Evolutionary conservation across 2,113 vertebrate species (phyloP).

Genomic region (Pollimyrus isidori): DNA sequence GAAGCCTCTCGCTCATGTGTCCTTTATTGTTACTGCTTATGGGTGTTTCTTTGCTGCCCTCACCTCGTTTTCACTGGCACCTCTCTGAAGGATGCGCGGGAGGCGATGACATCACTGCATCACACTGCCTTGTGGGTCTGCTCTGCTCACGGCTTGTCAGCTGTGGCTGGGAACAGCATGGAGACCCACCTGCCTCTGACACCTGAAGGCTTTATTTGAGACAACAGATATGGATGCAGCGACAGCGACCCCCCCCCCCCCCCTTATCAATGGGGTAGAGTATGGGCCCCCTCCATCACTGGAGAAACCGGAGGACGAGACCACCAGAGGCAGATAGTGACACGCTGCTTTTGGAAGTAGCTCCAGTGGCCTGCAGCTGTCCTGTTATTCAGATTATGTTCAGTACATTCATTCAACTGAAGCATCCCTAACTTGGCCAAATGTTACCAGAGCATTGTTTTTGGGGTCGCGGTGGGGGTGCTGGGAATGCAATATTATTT

Average conservation of each 20-base stretch:
- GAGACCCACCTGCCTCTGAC: neutral
- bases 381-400: neutral
- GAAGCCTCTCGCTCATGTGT: neutral
- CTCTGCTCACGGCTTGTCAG: neutral
- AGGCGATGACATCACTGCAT: no score
- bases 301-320: neutral
- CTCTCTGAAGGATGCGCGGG: neutral
- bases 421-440: neutral
- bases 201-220: neutral
- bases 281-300: neutral
- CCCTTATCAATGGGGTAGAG: neutral
- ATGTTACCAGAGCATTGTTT: neutral
- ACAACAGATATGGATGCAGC: neutral
- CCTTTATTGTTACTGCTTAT: neutral
- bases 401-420: neutral
- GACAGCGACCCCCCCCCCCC: neutral
- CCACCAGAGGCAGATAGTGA: neutral
- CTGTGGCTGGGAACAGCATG: neutral
- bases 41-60: neutral
- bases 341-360: neutral
- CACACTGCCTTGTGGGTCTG: neutral
- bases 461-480: neutral
- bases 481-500: neutral
- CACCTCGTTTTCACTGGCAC: neutral
- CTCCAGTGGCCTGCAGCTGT: neutral